Conservation (phyloP, 2,797 vertebrate genomes). For the Denticeps clupeoides region DNA sequence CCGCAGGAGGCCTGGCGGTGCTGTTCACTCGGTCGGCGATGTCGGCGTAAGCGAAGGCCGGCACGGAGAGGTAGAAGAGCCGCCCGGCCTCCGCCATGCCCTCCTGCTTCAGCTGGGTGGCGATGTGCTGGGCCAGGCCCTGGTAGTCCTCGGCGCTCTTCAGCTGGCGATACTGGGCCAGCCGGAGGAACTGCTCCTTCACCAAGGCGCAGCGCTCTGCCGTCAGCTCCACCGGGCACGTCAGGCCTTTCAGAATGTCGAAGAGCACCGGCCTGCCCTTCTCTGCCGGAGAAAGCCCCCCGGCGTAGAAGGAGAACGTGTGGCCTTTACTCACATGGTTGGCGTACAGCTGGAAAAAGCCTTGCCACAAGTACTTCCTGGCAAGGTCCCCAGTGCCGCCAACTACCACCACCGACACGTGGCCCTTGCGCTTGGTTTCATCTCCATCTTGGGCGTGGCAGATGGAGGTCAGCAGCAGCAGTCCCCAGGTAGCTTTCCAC, state of each 20-base stretch:
- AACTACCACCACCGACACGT: conserved; percentile 76
- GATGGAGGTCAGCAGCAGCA: conserved; percentile 51
- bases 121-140: conserved; percentile 58
- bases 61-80: conserved; percentile 90
- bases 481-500: conserved; percentile 36
- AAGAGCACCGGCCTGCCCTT: conserved; percentile 60
- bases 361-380: conserved; percentile 90
- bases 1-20: conserved; percentile 65
- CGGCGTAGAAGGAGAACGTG: conserved; percentile 82
- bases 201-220: conserved; percentile 64
- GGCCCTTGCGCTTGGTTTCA: conserved; percentile 52
- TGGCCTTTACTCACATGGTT: conserved; percentile 66
- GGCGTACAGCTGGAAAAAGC: conserved; percentile 79
- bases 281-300: conserved; percentile 52
- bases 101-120: conserved; percentile 52
- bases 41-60: conserved; percentile 77
- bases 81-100: conserved; percentile 74
- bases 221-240: conserved; percentile 54
- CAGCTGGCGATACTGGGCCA: conserved; percentile 73
- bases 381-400: conserved; percentile 89
- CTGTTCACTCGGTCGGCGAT: conserved; percentile 74
- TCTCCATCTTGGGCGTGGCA: conserved; percentile 31
- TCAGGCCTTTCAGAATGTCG: conserved; percentile 67
- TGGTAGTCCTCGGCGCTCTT: conserved; percentile 65
- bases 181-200: conserved; percentile 76